Conservation (phyloP, 2,888 invertebrate species). For the Cinara cedri region DNA sequence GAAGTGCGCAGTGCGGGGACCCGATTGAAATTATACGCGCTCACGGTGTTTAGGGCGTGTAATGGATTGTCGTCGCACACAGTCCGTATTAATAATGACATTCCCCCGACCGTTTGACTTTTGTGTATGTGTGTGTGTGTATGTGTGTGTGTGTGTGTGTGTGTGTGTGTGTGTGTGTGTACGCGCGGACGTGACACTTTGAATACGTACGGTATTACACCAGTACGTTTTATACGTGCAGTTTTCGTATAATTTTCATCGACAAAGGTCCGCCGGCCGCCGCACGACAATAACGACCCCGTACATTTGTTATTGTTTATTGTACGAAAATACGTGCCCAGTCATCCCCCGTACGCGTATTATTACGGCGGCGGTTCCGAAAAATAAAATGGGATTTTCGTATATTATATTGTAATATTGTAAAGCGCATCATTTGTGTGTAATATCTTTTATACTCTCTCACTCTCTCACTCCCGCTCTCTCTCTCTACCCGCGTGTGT, state of each 20-base stretch:
- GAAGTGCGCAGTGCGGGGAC: too few relatives aligned
- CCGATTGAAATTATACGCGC: too few relatives aligned
- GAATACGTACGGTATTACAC: not conserved
- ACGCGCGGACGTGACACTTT: not conserved
- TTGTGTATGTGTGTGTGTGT: too few relatives aligned
- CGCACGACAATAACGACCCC: not conserved
- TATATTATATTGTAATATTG: not conserved
- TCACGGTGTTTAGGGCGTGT: too few relatives aligned
- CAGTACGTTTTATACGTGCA: not conserved
- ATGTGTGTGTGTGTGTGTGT: too few relatives aligned
- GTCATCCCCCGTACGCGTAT: slow-evolving; percentile 18
- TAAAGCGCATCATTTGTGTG: not conserved
- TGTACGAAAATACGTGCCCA: slow-evolving; percentile 40
- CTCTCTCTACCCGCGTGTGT: not conserved
- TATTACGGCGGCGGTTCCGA: not conserved
- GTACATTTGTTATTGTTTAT: not conserved
- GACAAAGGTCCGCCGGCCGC: not conserved
- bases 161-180: too few relatives aligned
- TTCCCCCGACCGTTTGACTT: too few relatives aligned
- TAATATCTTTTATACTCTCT: not conserved
- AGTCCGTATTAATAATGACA: too few relatives aligned
- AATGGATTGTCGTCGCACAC: too few relatives aligned
- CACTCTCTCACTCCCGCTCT: not conserved
- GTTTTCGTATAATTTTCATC: not conserved
- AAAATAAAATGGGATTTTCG: not conserved